These are phyloP conservation scores for Epistrophella euchroma DNA, from an alignment of 2,888 invertebrate species.

Conservation along the genomic window DNA sequence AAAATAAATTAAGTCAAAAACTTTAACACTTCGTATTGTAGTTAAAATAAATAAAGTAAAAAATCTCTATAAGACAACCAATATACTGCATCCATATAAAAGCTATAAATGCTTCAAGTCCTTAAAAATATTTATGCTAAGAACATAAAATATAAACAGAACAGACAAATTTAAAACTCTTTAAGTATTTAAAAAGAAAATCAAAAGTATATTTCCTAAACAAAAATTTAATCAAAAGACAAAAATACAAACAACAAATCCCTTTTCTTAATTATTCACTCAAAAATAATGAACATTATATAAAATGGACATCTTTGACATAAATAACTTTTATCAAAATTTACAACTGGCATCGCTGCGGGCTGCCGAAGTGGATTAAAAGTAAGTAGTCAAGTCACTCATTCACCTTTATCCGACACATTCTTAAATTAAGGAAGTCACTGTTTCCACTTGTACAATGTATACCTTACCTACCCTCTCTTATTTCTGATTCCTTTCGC, in stretches of 20 bases:
- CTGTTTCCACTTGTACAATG: neutral
- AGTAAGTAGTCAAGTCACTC: neutral
- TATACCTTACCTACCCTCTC: neutral
- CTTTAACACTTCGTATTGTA: too few species aligned
- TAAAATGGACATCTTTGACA: neutral
- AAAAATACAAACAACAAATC: neutral
- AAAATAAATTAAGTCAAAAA: too few species aligned
- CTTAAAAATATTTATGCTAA: too few species aligned
- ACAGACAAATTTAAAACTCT: too few species aligned
- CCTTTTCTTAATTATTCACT: neutral
- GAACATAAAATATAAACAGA: too few species aligned
- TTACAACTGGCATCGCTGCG: neutral
- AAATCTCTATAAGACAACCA: too few species aligned
- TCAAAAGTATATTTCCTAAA: too few species aligned
- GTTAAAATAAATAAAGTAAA: too few species aligned
- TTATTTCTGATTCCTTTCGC: neutral
- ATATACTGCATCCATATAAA: too few species aligned
- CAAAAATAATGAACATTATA: neutral
- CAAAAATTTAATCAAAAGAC: neutral
- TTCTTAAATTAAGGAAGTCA: conserved; percentile 24
- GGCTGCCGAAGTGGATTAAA: neutral
- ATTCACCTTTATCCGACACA: conserved; percentile 16
- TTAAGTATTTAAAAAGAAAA: too few species aligned
- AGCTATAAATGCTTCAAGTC: too few species aligned
- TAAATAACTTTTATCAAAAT: neutral